Evolutionary conservation across 2,113 vertebrate species (phyloP).

Genomic region (Cryptotis parvus): DNA sequence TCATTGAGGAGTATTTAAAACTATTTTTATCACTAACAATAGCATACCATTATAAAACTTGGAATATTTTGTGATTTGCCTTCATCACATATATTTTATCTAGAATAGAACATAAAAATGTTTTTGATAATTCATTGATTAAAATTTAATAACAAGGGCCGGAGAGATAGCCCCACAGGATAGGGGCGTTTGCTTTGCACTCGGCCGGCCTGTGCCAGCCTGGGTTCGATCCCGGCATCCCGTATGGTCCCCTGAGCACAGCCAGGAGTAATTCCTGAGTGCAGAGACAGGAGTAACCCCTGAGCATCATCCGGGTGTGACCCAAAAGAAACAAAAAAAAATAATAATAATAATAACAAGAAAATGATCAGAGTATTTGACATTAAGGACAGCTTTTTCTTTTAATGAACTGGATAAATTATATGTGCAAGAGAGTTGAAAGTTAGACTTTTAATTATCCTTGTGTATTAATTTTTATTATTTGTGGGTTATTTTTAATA

Average conservation of each 20-base stretch:
- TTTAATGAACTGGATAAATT: neutral
- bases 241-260: too few species aligned
- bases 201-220: too few species aligned
- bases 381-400: neutral
- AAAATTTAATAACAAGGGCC: too few species aligned
- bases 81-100: neutral
- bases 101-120: neutral
- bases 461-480: neutral
- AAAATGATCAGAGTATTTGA: neutral
- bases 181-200: too few species aligned
- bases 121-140: neutral
- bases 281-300: too few species aligned
- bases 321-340: too few species aligned
- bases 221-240: too few species aligned
- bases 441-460: neutral
- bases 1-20: neutral
- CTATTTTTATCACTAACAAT: neutral
- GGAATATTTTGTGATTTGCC: neutral
- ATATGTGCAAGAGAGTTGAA: neutral
- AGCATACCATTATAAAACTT: neutral
- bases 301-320: too few species aligned
- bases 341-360: neutral
- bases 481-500: neutral
- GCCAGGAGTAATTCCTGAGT: too few species aligned
- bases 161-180: too few species aligned